These are phyloP conservation scores for Gambelia wislizenii DNA, from an alignment of 2,797 vertebrate species.

Conservation along the genomic window DNA sequence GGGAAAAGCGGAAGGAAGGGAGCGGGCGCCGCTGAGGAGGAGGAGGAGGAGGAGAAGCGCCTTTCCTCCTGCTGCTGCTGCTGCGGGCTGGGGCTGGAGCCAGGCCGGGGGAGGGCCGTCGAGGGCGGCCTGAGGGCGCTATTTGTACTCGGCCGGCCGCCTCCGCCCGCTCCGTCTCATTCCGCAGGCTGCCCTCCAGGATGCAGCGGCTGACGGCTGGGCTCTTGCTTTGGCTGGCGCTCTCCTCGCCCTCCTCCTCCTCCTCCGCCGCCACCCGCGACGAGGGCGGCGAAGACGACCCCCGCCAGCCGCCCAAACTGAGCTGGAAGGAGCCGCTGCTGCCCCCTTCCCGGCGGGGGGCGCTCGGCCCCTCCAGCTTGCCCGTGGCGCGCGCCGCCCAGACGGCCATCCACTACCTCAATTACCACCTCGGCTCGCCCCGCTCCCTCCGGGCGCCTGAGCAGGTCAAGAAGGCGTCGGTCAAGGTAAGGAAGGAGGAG, in stretches of 20 bases:
- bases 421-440: conserved; percentile 67
- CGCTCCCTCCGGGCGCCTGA: conserved; percentile 54
- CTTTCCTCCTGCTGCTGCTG: neutral
- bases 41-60: neutral
- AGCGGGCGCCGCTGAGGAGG: neutral
- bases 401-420: conserved; percentile 71
- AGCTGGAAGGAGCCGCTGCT: fast-evolving
- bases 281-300: no score
- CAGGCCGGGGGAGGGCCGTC: neutral
- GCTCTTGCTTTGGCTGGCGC: neutral
- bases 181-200: neutral
- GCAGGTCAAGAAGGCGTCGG: conserved; percentile 56
- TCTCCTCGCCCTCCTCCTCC: neutral
- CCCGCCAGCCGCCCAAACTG: fast-evolving
- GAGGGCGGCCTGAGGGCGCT: neutral
- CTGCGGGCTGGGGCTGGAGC: neutral
- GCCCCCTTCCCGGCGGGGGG: neutral
- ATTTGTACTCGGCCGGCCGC: neutral
- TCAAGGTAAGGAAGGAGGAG: conserved; percentile 71
- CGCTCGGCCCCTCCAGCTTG: neutral
- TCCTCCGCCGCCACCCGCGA: neutral
- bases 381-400: conserved; percentile 58
- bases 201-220: neutral
- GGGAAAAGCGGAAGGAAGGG: conserved; percentile 10
- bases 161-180: neutral